These are phyloP conservation scores for Tricholaema leucomelas DNA, from an alignment of 2,113 vertebrate species.

Conservation along the genomic window DNA sequence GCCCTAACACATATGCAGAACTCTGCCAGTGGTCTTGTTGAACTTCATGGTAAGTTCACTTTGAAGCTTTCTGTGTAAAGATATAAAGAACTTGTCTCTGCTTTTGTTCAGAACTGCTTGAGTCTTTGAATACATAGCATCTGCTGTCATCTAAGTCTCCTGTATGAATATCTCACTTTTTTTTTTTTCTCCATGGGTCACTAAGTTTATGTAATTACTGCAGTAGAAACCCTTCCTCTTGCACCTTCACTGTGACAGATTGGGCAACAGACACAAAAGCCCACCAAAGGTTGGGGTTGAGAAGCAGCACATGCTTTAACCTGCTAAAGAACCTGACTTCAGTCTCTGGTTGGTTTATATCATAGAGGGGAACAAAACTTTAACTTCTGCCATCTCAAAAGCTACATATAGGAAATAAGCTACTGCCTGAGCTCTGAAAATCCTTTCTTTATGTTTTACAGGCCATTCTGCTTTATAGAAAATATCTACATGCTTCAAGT, in stretches of 20 bases:
- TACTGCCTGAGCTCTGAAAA: background rate
- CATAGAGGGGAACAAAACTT: background rate
- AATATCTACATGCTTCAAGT: background rate
- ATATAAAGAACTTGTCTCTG: background rate
- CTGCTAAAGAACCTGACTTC: background rate
- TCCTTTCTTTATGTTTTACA: background rate
- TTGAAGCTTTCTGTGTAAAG: background rate
- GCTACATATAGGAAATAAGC: background rate
- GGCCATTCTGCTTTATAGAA: background rate
- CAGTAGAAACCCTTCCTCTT: background rate
- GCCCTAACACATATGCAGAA: background rate
- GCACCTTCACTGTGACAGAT: background rate
- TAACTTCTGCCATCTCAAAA: background rate
- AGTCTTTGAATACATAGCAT: background rate
- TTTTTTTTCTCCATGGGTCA: background rate
- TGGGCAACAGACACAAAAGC: background rate
- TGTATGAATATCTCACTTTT: background rate
- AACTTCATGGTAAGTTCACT: background rate
- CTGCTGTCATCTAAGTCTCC: background rate
- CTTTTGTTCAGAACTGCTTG: background rate
- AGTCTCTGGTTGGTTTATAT: background rate
- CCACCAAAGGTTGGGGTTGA: background rate
- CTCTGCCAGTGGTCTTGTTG: background rate
- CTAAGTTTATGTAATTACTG: background rate
- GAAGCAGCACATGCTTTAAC: background rate